Evolutionary conservation across 2,888 invertebrate genomes (phyloP), one percentile per base, ranked within the genome.

Genomic region (Nomada goodeniana): DNA sequence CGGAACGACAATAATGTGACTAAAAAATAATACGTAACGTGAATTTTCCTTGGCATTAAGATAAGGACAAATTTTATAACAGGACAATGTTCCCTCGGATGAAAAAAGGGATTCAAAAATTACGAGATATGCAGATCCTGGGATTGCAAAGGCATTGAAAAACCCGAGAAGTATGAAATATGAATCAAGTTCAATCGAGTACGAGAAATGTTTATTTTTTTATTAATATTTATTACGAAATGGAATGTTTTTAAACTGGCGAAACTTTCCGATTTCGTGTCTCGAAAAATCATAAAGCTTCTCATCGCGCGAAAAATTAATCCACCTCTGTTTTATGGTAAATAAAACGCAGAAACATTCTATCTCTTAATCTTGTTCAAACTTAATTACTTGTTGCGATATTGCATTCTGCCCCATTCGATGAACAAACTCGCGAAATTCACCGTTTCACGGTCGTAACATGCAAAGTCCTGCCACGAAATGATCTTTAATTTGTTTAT

Each of bases 271-370:
- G 73, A 82, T 83, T 65, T 76, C 69, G 52, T 55, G 72, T 75
- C 80, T 42, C 63, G 71, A 84, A 77, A 78, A 73, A 84, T 52
- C 80, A 59, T 82, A 79, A 87, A 86, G 65, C 69, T 57, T 76
- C 64, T 79, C 77, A 69, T 76, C 75, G 64, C 47, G 74, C 20
- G 26, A 47, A 59, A 74, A 59, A 80, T 87, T 84, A 87, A 86
- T 88, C 86, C 80, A 59, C 60, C 60, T 44, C 55, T 59, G 73
- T 72, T 87, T 82, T 84, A 81, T 78, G 87, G 75, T 86, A 73
- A 77, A 84, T 87, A 84, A 86, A 88, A 81, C 65, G 71, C 29
- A 61, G 73, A 74, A 81, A 88, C 82, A 76, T 72, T 84, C 82
- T 76, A 87, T 84, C 84, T 81, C 74, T 86, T 84, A 81, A 88